phyloP scores from a whole-genome alignment of 2,113 vertebrate species.

The Tachycineta bicolor region DNA sequence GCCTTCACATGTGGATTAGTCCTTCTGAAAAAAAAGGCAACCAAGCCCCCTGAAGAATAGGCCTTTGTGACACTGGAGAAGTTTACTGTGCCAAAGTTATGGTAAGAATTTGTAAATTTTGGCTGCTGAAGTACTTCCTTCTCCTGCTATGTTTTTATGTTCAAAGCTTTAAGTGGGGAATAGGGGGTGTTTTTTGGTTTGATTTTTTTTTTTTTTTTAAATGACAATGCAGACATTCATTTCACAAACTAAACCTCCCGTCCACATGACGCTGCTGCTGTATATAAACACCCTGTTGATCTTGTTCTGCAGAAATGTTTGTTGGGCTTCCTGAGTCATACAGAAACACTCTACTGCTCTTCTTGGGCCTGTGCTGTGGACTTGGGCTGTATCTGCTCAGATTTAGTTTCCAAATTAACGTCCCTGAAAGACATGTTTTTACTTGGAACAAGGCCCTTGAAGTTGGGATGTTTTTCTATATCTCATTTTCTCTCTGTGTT shows the following conservation, averaged over 20 bases:
- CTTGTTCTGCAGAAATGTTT: slow-evolving; percentile 30
- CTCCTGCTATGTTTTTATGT: slow-evolving; percentile 50
- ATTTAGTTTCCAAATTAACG: not conserved
- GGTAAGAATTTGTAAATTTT: slow-evolving; percentile 75
- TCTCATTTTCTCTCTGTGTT: not conserved
- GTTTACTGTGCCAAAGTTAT: slow-evolving; percentile 64
- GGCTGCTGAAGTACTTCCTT: slow-evolving; percentile 65
- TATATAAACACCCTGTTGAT: slow-evolving; percentile 57
- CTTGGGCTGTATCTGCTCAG: not conserved
- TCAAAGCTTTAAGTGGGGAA: slow-evolving; percentile 41
- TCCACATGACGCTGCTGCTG: slow-evolving; percentile 20
- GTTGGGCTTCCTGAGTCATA: slow-evolving; percentile 1
- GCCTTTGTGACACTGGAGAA: slow-evolving; percentile 63
- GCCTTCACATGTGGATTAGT: slow-evolving; percentile 53
- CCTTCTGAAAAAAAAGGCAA: not conserved
- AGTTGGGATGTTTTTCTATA: not conserved
- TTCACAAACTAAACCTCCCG: not conserved
- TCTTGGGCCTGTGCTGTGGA: not conserved
- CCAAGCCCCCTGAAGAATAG: slow-evolving; percentile 54
- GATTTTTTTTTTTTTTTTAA: not conserved
- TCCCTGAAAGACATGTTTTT: not conserved
- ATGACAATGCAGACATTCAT: slow-evolving; percentile 68
- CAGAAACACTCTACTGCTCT: not conserved
- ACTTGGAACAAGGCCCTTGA: slow-evolving; percentile 7
- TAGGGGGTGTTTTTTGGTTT: not conserved